These are phyloP conservation scores for Parnassius glacialis DNA, from an alignment of 2,888 invertebrate genomes.

Conservation along the genomic window DNA sequence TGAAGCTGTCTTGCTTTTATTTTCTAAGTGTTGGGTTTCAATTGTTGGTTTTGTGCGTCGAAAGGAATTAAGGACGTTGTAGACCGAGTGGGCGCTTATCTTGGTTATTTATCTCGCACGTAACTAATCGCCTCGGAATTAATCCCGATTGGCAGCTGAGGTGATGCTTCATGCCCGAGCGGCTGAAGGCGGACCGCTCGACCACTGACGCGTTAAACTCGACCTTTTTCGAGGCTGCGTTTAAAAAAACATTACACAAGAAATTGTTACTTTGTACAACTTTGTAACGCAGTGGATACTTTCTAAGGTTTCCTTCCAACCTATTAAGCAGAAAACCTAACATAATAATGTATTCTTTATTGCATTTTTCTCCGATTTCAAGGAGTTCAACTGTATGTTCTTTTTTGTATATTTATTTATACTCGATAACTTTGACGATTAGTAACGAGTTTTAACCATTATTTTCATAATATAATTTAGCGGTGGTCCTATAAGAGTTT, in stretches of 20 bases:
- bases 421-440: too few species aligned
- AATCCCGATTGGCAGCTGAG: conserved; percentile 2
- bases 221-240: background rate
- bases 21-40: background rate
- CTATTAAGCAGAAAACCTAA: background rate
- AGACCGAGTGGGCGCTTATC: background rate
- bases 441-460: too few species aligned
- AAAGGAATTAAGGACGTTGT: background rate
- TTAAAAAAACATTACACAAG: background rate
- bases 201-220: background rate
- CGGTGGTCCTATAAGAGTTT: too few species aligned
- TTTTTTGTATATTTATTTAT: too few species aligned
- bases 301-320: conserved; percentile 3
- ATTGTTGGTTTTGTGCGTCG: background rate
- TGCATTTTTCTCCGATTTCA: too few species aligned
- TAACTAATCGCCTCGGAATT: conserved; percentile 1
- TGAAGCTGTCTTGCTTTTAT: background rate
- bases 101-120: background rate
- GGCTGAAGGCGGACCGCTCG: background rate
- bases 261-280: too few species aligned
- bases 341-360: too few species aligned
- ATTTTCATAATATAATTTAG: too few species aligned
- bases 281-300: background rate
- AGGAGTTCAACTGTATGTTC: too few species aligned
- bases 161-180: background rate